Percentiles rank a stretch among this genome's conserved stretches.
phyloP scores from a whole-genome alignment of 1,140 invertebrate genomes.

The Drosophila kikkawai region DNA sequence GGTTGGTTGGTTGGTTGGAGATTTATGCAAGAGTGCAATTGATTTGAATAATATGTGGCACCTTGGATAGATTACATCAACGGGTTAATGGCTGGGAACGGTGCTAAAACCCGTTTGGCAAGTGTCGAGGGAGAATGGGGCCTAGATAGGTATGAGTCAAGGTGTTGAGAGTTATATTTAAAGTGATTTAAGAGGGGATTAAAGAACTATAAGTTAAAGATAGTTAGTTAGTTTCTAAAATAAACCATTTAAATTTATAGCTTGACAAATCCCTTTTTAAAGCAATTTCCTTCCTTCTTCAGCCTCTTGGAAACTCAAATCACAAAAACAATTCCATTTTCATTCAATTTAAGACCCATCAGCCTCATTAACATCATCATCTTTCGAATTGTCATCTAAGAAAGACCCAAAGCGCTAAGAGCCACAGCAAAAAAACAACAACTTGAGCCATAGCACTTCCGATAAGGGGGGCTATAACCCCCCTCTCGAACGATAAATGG shows the following conservation, averaged over 20 bases:
- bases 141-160: not conserved
- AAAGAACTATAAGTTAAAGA: not conserved
- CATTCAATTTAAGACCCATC: constrained; percentile 14
- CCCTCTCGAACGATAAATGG: constrained; percentile 1
- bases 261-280: too few relatives aligned
- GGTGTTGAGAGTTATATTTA: constrained; percentile 1
- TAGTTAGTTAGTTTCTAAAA: too few relatives aligned
- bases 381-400: constrained; percentile 50
- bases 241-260: too few relatives aligned
- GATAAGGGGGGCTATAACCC: constrained; percentile 13
- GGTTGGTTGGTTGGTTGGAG: constrained; percentile 18
- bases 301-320: not conserved
- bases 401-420: constrained; percentile 45
- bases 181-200: not conserved
- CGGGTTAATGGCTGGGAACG: constrained; percentile 35
- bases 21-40: constrained; percentile 47
- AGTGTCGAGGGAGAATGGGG: constrained; percentile 3
- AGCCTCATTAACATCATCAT: constrained; percentile 39
- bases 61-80: constrained; percentile 45
- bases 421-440: constrained; percentile 9
- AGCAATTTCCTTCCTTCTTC: not conserved
- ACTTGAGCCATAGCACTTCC: constrained; percentile 17
- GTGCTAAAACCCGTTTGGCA: constrained; percentile 34
- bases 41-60: constrained; percentile 45
- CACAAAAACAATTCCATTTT: constrained; percentile 1